Percentiles rank a stretch among this genome's conserved stretches.
Conservation (phyloP, 2,797 vertebrate genomes). For the Sebastolobus alascanus region DNA sequence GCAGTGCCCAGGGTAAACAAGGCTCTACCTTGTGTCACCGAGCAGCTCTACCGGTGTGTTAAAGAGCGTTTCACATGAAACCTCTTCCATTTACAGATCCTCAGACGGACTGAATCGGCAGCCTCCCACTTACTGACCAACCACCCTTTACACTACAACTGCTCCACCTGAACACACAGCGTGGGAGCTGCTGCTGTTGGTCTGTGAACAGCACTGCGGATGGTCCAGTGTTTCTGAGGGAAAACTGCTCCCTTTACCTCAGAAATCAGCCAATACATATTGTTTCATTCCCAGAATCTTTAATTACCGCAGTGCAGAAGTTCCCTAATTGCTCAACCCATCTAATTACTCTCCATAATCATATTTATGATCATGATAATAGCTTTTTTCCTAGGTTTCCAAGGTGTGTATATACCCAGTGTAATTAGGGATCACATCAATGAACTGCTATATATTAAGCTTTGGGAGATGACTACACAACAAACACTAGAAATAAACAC, state of each 20-base stretch:
- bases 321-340: constrained; percentile 48
- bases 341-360: constrained; percentile 58
- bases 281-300: constrained; percentile 48
- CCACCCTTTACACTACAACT: constrained; percentile 32
- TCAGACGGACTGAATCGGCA: constrained; percentile 33
- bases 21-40: constrained; percentile 5
- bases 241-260: not conserved
- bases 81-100: constrained; percentile 13
- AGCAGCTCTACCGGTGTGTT: constrained; percentile 30
- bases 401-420: constrained; percentile 5
- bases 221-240: constrained; percentile 8
- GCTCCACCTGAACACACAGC: constrained; percentile 38
- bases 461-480: not conserved
- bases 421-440: constrained; percentile 16
- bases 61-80: constrained; percentile 34
- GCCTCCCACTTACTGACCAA: constrained; percentile 30
- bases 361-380: constrained; percentile 59
- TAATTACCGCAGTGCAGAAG: constrained; percentile 53
- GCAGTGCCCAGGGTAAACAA: constrained; percentile 35
- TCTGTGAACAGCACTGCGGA: constrained; percentile 29
- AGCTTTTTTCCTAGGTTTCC: constrained; percentile 3
- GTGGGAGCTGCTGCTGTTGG: constrained; percentile 38
- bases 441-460: constrained; percentile 13
- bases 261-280: constrained; percentile 29
- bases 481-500: not conserved